Base-by-base conservation (phyloP, 2,888 invertebrate genomes). In the Cryptus viduatorius region DNA sequence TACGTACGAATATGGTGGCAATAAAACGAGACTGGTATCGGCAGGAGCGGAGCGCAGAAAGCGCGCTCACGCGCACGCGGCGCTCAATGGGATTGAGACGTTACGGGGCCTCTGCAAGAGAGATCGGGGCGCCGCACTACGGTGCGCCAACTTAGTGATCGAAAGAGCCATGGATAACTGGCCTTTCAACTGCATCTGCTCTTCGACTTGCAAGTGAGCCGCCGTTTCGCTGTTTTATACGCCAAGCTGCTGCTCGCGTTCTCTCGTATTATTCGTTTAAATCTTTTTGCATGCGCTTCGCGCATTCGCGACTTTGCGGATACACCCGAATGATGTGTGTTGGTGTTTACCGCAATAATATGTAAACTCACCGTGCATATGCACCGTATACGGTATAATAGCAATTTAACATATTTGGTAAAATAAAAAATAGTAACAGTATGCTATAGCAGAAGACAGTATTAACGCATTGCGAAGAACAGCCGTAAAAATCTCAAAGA, bases 11-110 rank as follows among this genome's bases (percentile, higher is more conserved):
- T 84, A 86, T 82, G 86, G 86, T 82, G 75, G 80, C 82, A 68
- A 86, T 84, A 84, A 86, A 86, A 84, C 78, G 77, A 76, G 81
- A 79, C 81, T 79, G 81, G 72, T 48, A 79, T 79, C 83, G 83
- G 59, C 65, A 61, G 64, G 48, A 71, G 61, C 50, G n/a, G 61
- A 46, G 73, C 42, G 53, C 53, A 48, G 78, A 77, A 71, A 82
- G 68, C 73, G 82, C 42, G 24, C 24, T 24, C 24, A 24, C 24
- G 24, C 24, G 24, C 24, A 1, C 24, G 67, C 31, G 48, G 84
- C 82, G 82, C 76, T 84, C 82, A 75, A 82, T 80, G 77, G 84
- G 82, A 86, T 86, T 86, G 84, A 86, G 84, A 86, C 82, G 82
- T 86, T 83, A 85, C 79, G 50, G 72, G 81, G 79, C 3, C 19